Evolutionary conservation across 1,140 invertebrate genomes (phyloP).

Genomic region (Sarcophaga peregrina): DNA sequence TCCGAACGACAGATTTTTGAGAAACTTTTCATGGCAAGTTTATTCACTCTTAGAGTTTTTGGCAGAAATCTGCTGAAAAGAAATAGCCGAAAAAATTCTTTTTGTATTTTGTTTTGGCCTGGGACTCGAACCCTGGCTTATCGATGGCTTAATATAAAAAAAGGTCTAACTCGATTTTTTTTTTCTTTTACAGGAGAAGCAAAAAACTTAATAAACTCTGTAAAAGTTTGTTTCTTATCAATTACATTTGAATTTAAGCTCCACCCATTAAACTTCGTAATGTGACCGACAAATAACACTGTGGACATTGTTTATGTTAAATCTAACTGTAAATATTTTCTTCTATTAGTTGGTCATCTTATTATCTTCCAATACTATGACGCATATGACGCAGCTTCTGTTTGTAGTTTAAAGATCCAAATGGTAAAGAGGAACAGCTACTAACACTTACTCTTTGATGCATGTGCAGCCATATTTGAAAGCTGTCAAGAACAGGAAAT

Average conservation of each 20-base stretch:
- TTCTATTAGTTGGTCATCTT: not conserved
- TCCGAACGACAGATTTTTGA: no score
- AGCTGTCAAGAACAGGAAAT: slow-evolving; percentile 21
- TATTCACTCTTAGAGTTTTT: no score
- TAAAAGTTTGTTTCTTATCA: no score
- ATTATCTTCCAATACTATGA: not conserved
- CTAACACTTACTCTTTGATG: not conserved
- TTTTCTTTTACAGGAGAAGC: no score
- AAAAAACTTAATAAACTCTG: no score
- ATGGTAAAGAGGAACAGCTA: not conserved
- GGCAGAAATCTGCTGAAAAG: no score
- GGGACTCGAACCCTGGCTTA: no score
- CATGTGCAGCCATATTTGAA: not conserved
- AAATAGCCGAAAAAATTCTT: no score
- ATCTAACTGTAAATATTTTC: not conserved
- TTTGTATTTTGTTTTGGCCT: no score
- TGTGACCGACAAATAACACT: not conserved
- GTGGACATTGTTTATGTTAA: not conserved
- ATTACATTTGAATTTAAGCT: not conserved
- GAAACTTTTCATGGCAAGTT: no score
- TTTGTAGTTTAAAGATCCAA: not conserved
- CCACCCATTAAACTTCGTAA: not conserved
- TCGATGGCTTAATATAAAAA: no score
- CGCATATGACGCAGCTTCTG: not conserved
- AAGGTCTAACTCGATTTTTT: no score